Conservation (phyloP, 2,888 invertebrate genomes). For the Oscheius myriophilus region DNA sequence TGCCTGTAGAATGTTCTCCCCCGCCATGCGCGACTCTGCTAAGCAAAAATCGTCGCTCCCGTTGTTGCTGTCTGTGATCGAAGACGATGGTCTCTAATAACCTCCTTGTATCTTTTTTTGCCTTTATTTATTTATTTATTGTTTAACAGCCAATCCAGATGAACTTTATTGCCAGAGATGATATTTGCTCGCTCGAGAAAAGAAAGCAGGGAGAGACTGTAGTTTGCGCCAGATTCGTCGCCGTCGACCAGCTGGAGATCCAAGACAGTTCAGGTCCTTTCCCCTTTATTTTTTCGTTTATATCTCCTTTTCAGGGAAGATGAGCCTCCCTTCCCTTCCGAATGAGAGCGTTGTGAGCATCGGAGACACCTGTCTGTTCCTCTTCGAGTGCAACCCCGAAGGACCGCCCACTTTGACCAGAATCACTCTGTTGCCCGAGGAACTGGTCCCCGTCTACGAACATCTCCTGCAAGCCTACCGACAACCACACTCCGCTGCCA, state of each 20-base stretch:
- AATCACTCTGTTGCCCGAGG: conserved; percentile 12
- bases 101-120: not conserved
- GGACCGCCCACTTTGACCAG: not conserved
- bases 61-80: not conserved
- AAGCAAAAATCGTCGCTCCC: not conserved
- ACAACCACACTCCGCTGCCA: not conserved
- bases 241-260: conserved; percentile 6
- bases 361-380: conserved; percentile 2
- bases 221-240: conserved; percentile 7
- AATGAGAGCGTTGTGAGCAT: not conserved
- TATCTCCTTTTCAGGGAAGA: conserved; percentile 3
- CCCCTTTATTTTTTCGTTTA: not conserved
- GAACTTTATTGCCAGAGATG: conserved; percentile 7
- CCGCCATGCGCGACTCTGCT: no score
- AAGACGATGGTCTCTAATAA: conserved; percentile 1
- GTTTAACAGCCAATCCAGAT: not conserved
- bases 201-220: conserved; percentile 7
- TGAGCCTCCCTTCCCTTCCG: not conserved
- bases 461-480: not conserved
- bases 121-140: not conserved
- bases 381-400: conserved; percentile 6
- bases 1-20: not conserved
- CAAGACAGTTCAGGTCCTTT: conserved; percentile 5
- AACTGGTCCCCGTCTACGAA: conserved; percentile 7
- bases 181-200: conserved; percentile 4